These are phyloP conservation scores for Leuciscus waleckii DNA, from an alignment of 2,797 vertebrate genomes.

Conservation along the genomic window DNA sequence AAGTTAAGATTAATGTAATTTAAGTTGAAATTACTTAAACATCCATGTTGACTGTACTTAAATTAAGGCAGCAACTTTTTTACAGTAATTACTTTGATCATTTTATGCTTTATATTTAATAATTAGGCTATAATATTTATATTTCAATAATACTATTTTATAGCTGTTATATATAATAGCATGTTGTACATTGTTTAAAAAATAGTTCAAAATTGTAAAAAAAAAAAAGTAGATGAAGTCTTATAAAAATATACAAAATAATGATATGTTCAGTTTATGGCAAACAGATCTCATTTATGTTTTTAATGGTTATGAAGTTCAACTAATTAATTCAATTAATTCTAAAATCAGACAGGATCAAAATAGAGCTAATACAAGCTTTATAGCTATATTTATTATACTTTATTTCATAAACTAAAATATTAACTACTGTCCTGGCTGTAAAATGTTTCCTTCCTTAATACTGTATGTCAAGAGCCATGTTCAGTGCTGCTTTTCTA, in stretches of 20 bases:
- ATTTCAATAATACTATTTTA: background rate
- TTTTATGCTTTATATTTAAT: background rate
- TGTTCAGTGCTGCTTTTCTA: conserved; percentile 37
- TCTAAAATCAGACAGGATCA: background rate
- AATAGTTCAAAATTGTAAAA: too few species aligned
- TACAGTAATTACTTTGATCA: too few species aligned
- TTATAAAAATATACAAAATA: too few species aligned
- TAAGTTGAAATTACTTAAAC: too few species aligned
- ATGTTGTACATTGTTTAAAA: too few species aligned
- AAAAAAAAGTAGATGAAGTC: too few species aligned
- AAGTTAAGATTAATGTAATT: too few species aligned
- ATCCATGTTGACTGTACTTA: too few species aligned
- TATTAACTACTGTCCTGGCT: background rate
- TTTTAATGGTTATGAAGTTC: background rate
- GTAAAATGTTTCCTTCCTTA: conserved; percentile 56
- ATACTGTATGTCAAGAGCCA: conserved; percentile 51
- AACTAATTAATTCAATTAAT: background rate
- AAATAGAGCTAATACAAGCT: background rate
- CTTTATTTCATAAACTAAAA: background rate
- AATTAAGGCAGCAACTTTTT: too few species aligned
- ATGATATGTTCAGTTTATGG: background rate
- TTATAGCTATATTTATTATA: background rate
- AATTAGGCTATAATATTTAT: background rate
- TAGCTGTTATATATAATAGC: too few species aligned
- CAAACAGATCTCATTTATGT: background rate